Evolutionary conservation across 2,888 invertebrate genomes (phyloP), one percentile per base, ranked within the genome.

Genomic region (Coenonympha glycerion): DNA sequence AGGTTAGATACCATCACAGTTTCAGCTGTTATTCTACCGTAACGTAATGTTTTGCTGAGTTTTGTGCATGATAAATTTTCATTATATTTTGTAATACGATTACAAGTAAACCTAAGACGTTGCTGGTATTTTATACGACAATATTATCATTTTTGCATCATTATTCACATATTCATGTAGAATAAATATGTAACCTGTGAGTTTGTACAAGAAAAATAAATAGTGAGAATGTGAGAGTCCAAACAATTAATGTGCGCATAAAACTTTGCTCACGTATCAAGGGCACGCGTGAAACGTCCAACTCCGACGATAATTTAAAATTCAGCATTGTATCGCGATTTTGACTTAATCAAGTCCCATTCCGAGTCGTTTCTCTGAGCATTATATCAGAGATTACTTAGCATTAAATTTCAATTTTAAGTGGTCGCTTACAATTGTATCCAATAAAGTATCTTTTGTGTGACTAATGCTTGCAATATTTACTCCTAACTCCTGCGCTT

Each of bases 331-430:
- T 57, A 52, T 56, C 41, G 47, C 46, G 39, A 53, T 58, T 60
- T 55, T 45, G 56, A 58, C 56, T 61, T 59, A 59, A 61, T 59
- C 57, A 60, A 53, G 54, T 47, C 46, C 48, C 49, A 55, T 54
- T 55, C 58, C 54, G 47, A 53, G 53, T 50, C 50, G 56, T 56
- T 54, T 56, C 56, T 52, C 49, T 28, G 52, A 30, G 58, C 56
- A 60, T 56, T 58, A 59, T 59, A 57, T 58, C 52, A 53, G 47
- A 56, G 58, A 65, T 67, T n/a, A n/a, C n/a, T n/a, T 63, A 65
- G 60, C 69, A 67, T 69, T 67, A 67, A 68, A 66, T 68, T 62
- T 62, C 64, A 62, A 62, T 59, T 62, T 61, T 53, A 54, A 59
- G 56, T 64, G 59, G 60, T 62, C 55, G 61, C 59, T 53, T 58